A percentile compares a stretch with the other conserved stretches of the same genome.
Evolutionary conservation across 2,113 vertebrate species (phyloP).

Genomic region (Cricetomys ansorgei): DNA sequence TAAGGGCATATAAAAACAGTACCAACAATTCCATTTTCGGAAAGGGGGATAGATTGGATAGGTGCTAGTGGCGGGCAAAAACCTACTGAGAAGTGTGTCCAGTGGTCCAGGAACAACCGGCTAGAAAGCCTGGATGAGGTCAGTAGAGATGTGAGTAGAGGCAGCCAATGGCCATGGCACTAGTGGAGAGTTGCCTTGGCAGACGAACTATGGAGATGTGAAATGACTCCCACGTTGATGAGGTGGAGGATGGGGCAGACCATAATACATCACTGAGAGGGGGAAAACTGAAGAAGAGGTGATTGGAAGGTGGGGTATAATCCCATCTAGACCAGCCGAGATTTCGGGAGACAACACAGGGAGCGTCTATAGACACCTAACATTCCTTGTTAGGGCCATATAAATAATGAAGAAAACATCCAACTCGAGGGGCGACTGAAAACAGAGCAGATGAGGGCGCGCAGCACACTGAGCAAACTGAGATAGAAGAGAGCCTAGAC

Average conservation of each 20-base stretch:
- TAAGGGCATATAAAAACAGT: not conserved
- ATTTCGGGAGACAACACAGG: rapidly evolving
- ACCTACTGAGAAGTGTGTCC: not conserved
- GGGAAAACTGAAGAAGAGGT: not conserved
- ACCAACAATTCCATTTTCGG: not conserved
- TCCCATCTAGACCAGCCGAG: not conserved
- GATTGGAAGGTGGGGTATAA: not conserved
- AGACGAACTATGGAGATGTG: rapidly evolving
- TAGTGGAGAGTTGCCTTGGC: not conserved
- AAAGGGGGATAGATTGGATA: not conserved
- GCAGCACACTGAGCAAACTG: rapidly evolving
- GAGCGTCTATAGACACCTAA: not conserved
- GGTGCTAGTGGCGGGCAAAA: not conserved
- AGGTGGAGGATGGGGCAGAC: not conserved
- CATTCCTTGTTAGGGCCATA: not conserved
- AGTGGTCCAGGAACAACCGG: too few relatives aligned
- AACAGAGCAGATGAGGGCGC: not conserved
- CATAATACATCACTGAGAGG: not conserved
- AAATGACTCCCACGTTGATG: not conserved
- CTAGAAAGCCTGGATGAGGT: not conserved
- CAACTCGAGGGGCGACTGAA: not conserved
- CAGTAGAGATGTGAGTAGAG: rapidly evolving
- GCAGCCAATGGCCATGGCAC: rapidly evolving
- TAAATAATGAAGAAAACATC: not conserved
- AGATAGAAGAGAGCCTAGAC: not conserved